Evolutionary conservation across 2,888 invertebrate species (phyloP), one percentile per base, ranked within the genome.

Genomic region (Idaea dimidiata): DNA sequence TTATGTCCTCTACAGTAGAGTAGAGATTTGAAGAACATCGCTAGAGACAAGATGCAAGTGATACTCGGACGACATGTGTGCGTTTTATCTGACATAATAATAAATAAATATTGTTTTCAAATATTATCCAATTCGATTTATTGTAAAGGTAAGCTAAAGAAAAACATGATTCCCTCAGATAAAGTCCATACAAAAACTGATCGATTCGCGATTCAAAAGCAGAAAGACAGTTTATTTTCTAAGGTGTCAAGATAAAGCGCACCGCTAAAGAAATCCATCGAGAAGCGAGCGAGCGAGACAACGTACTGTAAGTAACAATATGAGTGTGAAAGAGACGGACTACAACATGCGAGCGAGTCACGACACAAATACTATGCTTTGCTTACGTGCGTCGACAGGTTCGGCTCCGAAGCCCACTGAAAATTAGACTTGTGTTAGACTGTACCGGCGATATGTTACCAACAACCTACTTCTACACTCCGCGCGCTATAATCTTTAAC

Each of bases 351-450:
- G 87, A 88, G 91, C 91, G 87, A 88, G 83, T 87, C 88, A 87
- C 88, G 86, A 88, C 87, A 88, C 83, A 84, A 82, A 80, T 80
- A 81, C 81, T 83, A 82, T 81, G 77, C 78, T 83, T 87, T 86
- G 86, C 91, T 91, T 91, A 91, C 91, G 88, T 91, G 89, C 81
- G 84, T 80, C 84, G 86, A 80, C 86, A 91, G 89, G 82, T 84
- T 88, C 86, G 91, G 89, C 80, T 89, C 91, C 85, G 91, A 91
- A 81, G 83, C 85, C 88, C 91, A 91, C 91, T 91, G 91, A 87
- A 91, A 91, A 87, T 82, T 84, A 83, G 88, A 91, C 84, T 82
- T 73, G 74, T 80, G 90, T 91, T 91, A 91, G 87, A 89, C 87
- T 88, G 24, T 24, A 89, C 86, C 75, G 67, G 61, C 78, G 79